phyloP scores from a whole-genome alignment of 1,140 invertebrate species.

The Trichonephila inaurata region DNA sequence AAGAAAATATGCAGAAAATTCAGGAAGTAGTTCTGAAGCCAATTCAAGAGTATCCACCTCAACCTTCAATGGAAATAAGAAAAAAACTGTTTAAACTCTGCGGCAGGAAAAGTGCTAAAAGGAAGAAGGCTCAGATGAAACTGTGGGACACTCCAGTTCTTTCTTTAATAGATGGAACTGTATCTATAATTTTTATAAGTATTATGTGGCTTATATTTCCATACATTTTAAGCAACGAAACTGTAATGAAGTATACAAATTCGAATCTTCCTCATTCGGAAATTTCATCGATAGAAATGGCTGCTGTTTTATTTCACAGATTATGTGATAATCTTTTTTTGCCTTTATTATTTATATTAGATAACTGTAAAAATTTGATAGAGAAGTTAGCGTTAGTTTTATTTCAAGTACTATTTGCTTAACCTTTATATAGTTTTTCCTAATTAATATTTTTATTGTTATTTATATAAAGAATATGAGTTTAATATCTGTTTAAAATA shows the following conservation, averaged over 20 bases:
- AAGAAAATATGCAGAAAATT: background rate
- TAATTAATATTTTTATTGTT: background rate
- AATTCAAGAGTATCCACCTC: background rate
- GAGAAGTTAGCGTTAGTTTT: background rate
- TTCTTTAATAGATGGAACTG: background rate
- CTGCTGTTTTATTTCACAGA: background rate
- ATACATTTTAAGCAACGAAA: background rate
- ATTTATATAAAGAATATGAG: too few relatives aligned
- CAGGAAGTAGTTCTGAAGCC: background rate
- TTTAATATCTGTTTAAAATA: too few relatives aligned
- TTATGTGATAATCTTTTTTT: background rate
- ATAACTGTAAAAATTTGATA: background rate
- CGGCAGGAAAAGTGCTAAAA: background rate
- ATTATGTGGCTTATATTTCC: slow-evolving; percentile 6
- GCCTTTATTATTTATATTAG: slow-evolving; percentile 14
- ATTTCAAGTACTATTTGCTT: background rate
- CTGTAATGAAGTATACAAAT: background rate
- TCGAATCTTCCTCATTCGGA: background rate
- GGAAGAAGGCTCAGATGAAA: background rate
- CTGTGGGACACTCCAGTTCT: background rate
- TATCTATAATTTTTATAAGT: background rate
- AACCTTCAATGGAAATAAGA: background rate
- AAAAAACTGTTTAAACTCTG: background rate
- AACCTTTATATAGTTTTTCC: background rate
- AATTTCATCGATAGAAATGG: background rate